Evolutionary conservation across 2,113 vertebrate species (phyloP), one percentile per base, ranked within the genome.

Genomic region (Axis porcinus): DNA sequence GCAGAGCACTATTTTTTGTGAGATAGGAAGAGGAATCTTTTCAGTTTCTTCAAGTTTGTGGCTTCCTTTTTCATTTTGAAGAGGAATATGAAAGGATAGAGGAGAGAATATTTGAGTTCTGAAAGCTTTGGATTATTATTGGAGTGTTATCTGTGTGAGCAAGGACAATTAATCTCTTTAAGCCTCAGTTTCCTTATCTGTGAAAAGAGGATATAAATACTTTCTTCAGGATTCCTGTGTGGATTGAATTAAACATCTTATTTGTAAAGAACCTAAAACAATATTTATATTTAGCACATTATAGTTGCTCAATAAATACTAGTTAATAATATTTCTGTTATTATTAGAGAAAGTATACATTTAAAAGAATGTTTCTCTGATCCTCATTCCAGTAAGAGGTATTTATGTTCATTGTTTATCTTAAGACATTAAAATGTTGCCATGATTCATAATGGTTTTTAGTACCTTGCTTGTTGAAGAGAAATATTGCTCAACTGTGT

Each of bases 21-120:
- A 58, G n/a, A n/a, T 58, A 89, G 70, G n/a, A 85, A 94, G 55
- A 67, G 40, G 11, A 30, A 25, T 95, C 67, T 97, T 50, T 94
- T 60, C 28, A 40, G 14, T 87, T 89, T 89, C 30, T 91, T 95
- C 40, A 98, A 76, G 82, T 89, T 70, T 96, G 50, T 95, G 78
- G 19, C 23, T 94, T 94, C 21, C 45, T 79, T 95, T 95, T 96
- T 91, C 76, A 88, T 88, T 95, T 90, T 60, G 47, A 95, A 95
- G 27, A 97, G 30, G 58, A 52, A 30, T 92, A 13, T 50, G 33
- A 79, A 95, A 58, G 30, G 23, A 28, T n/a, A 81, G 36, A 70
- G 28, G 64, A 95, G 45, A 81, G 58, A 91, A 67, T 28, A 70
- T 91, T 81, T 85, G 76, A 67, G 21, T 89, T 81, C 67, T 78